Conservation (phyloP, 37 sponge, comb jelly and placozoan genomes). For the Cladorhizidae sp. region DNA sequence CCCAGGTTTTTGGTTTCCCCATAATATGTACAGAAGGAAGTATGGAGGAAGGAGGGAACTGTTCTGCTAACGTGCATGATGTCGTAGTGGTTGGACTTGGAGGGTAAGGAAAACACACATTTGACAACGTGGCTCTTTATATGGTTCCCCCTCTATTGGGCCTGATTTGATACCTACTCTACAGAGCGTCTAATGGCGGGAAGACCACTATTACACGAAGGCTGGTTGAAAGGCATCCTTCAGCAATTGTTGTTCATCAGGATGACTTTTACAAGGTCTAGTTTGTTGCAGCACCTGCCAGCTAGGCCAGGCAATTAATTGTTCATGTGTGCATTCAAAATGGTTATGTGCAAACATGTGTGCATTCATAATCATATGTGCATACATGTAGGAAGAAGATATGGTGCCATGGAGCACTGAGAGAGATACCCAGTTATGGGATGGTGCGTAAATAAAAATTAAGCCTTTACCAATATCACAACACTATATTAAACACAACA, state of each 20-base stretch:
- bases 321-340: background rate
- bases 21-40: too few relatives aligned
- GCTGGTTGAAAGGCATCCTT: constrained; percentile 18
- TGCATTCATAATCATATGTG: too few relatives aligned
- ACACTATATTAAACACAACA: too few relatives aligned
- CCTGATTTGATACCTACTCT: background rate
- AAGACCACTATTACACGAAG: constrained; percentile 47
- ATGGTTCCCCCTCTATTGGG: background rate
- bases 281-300: background rate
- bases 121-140: too few relatives aligned
- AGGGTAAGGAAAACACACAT: too few relatives aligned
- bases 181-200: constrained; percentile 65
- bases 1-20: too few relatives aligned
- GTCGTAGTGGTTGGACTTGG: too few relatives aligned
- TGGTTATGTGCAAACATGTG: too few relatives aligned
- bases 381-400: background rate
- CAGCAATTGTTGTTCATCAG: constrained; percentile 56
- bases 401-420: background rate
- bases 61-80: too few relatives aligned
- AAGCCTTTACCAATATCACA: too few relatives aligned
- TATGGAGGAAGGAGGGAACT: too few relatives aligned
- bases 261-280: constrained; percentile 62
- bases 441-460: constrained; percentile 10
- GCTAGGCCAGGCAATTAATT: background rate
- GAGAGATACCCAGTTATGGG: constrained; percentile 1